These are phyloP conservation scores for Taxidea taxus DNA, from an alignment of 2,113 vertebrate genomes.

Conservation along the genomic window DNA sequence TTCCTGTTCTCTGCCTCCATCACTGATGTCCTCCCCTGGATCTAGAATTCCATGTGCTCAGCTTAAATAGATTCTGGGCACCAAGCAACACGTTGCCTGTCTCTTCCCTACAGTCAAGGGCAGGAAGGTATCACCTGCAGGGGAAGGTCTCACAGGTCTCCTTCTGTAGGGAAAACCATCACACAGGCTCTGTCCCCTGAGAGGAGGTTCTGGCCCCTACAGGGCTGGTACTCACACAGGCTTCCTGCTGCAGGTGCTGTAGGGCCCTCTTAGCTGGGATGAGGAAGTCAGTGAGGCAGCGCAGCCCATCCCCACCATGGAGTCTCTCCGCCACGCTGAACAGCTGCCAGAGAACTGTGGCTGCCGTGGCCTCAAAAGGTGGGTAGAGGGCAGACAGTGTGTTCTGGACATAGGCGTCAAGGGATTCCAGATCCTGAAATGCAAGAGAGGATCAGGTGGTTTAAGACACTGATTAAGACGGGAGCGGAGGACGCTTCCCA, in stretches of 20 bases:
- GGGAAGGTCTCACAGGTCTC: conserved; percentile 84
- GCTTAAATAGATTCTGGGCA: neutral
- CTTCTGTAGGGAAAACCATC: conserved; percentile 76
- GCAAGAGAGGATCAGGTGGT: neutral
- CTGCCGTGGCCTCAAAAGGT: conserved; percentile 86
- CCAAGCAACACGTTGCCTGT: neutral
- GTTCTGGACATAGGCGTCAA: conserved; percentile 88
- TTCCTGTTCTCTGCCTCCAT: neutral
- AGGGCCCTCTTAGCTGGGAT: conserved; percentile 87
- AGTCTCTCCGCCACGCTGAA: conserved; percentile 88
- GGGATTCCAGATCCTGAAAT: conserved; percentile 87
- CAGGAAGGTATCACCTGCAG: neutral
- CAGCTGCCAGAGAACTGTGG: conserved; percentile 90
- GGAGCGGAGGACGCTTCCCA: neutral
- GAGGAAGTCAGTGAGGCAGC: conserved; percentile 89
- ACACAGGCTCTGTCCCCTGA: neutral
- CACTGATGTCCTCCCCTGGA: neutral
- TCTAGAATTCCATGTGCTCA: neutral
- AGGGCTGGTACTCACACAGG: conserved; percentile 82
- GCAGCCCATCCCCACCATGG: conserved; percentile 87
- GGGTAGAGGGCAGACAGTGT: conserved; percentile 86
- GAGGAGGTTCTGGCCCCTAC: neutral
- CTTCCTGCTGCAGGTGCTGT: conserved; percentile 85
- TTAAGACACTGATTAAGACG: neutral
- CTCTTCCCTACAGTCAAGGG: neutral